Base-by-base conservation (phyloP, 92 coral and sea anemone genomes). In the Muricea muricata region DNA sequence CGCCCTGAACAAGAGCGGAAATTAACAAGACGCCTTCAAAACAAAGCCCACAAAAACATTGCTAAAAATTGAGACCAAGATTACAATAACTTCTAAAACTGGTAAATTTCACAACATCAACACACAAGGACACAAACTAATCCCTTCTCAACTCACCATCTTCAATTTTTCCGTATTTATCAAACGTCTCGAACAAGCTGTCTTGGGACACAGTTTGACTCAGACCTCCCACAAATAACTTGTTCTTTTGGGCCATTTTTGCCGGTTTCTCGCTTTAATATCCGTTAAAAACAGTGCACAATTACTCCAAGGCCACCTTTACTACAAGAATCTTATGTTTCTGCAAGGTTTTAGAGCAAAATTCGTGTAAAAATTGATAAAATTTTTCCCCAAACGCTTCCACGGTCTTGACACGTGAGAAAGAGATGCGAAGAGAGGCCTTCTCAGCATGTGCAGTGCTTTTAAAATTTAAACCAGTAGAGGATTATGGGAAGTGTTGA, bases 181-280 rank as follows among this genome's bases (percentile, higher is more conserved):
- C 83, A 37, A 78, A 78, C 15, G 71, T 55, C 26, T 55, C 42
- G 37, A 17, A 78, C 13, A 78, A 71, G 31, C 25, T 78, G 31
- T 57, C 54, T 57, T 78, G 69, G 6, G 83, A 33, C 23, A 65
- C 83, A 12, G 33, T 55, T 25, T 55, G 83, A 25, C 70, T 63
- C 56, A 93, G 86, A 14, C 97, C 97, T 20, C 97, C 97, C 20
- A 93, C 88, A 69, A 93, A 93, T 11, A 93, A 87, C 81, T 93
- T 93, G 3, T 87, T 72, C 54, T 84, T 88, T 9, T 81, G 72
- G 42, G 42, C 76, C 88, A 25, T 91, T 91, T 12, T 55, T n/a
- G 14, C 34, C 29, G 37, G 26, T 17, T 6, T 6, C 28, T 18
- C 17, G 17, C 39, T 24, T 14, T 29, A 7, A 15, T 31, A 26